These are phyloP conservation scores for Mormoops blainvillei DNA, from an alignment of 2,113 vertebrate species.

Conservation along the genomic window DNA sequence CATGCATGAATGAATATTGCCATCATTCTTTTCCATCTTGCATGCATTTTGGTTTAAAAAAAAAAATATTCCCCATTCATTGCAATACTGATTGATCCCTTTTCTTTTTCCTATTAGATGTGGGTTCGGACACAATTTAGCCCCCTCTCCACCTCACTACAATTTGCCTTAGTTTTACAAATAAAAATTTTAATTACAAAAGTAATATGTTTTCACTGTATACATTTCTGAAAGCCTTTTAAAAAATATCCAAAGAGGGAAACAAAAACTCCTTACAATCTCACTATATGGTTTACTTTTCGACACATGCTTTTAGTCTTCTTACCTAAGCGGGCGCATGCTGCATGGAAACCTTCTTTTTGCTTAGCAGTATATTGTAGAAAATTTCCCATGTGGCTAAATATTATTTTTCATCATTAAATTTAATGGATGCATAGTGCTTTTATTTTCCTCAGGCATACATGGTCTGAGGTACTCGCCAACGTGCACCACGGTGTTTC, in stretches of 20 bases:
- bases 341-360: not conserved
- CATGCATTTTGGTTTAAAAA: not conserved
- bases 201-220: constrained; percentile 8
- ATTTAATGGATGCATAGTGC: not conserved
- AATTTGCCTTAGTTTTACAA: not conserved
- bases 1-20: not conserved
- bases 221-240: constrained; percentile 30
- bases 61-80: not conserved
- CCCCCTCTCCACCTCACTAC: not conserved
- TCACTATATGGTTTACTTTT: not conserved
- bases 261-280: not conserved
- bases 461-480: not conserved
- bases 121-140: not conserved
- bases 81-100: not conserved
- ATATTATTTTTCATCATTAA: constrained; percentile 10
- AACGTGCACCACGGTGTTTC: not conserved
- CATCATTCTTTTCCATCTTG: not conserved
- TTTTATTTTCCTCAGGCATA: constrained; percentile 3
- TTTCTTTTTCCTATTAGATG: not conserved
- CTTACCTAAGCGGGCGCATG: too few species aligned
- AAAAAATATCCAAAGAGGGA: not conserved
- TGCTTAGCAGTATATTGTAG: not conserved
- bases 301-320: not conserved
- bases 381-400: not conserved
- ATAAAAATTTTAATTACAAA: constrained; percentile 17